Evolutionary conservation across 2,888 invertebrate species (phyloP).

Genomic region (Agrochola macilenta): DNA sequence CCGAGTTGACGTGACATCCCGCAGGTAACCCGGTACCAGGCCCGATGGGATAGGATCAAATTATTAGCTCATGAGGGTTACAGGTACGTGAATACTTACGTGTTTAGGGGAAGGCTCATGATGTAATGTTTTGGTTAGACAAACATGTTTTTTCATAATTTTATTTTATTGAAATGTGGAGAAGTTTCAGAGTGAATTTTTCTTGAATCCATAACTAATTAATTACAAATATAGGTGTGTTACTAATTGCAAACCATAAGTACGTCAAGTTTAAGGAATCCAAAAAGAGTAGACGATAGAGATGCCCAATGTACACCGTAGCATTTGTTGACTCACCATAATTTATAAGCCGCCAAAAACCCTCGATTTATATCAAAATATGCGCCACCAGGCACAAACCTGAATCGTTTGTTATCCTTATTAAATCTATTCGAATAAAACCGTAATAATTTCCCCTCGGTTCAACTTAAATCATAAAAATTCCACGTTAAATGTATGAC

Average conservation of each 20-base stretch:
- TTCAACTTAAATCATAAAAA: slow-evolving; percentile 78
- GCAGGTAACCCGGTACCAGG: slow-evolving; percentile 60
- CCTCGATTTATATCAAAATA: slow-evolving; percentile 31
- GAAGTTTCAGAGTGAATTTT: no score
- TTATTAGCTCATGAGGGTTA: slow-evolving; percentile 59
- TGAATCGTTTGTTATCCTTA: slow-evolving; percentile 50
- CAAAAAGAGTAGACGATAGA: neutral
- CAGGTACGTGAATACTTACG: slow-evolving; percentile 23
- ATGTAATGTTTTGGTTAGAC: slow-evolving; percentile 6
- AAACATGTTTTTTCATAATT: neutral
- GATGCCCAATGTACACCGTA: neutral
- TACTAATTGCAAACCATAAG: neutral
- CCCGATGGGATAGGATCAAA: slow-evolving; percentile 48
- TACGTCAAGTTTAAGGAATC: no score
- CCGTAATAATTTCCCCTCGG: slow-evolving; percentile 66
- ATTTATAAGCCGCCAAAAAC: neutral
- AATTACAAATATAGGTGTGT: neutral
- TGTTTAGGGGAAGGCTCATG: neutral
- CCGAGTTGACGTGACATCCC: slow-evolving; percentile 73
- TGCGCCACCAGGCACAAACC: slow-evolving; percentile 36
- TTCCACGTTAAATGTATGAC: slow-evolving; percentile 84
- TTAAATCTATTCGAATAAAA: slow-evolving; percentile 61
- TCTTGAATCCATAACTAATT: neutral
- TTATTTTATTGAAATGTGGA: no score
- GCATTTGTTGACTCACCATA: neutral